Percentiles rank a stretch among this genome's conserved stretches.
phyloP scores from a whole-genome alignment of 2,113 vertebrate genomes.

The Cebus imitator region DNA sequence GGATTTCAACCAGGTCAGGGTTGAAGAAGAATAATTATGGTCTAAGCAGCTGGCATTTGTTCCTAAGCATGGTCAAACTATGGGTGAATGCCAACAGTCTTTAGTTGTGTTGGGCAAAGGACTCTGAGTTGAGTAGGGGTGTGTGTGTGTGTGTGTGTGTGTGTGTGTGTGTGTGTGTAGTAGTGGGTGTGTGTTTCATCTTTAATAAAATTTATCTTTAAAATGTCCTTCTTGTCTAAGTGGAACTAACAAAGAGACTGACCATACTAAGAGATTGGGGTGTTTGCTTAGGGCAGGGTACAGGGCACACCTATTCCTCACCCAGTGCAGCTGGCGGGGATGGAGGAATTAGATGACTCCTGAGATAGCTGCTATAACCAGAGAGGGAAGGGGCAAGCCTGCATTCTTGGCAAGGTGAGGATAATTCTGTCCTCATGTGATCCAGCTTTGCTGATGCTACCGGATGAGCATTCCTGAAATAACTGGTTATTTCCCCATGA shows the following conservation, averaged over 20 bases:
- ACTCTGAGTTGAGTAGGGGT: neutral
- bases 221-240: neutral
- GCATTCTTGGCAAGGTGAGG: neutral
- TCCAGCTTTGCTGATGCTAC: neutral
- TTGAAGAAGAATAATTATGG: neutral
- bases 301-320: neutral
- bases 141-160: neutral
- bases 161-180: neutral
- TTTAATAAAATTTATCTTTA: neutral
- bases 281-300: neutral
- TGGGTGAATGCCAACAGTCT: neutral
- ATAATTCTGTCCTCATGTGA: rapidly evolving
- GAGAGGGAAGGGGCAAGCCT: neutral
- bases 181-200: neutral
- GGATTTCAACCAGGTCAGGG: neutral
- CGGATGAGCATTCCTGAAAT: neutral
- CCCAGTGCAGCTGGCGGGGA: no score
- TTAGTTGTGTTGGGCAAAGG: neutral
- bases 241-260: neutral
- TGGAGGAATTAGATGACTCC: rapidly evolving
- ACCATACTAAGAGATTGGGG: rapidly evolving
- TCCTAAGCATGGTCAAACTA: neutral
- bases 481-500: rapidly evolving
- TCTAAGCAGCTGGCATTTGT: neutral
- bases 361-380: rapidly evolving